These are phyloP conservation scores for Endotricha flammealis DNA, from an alignment of 2,888 invertebrate species.

Conservation along the genomic window DNA sequence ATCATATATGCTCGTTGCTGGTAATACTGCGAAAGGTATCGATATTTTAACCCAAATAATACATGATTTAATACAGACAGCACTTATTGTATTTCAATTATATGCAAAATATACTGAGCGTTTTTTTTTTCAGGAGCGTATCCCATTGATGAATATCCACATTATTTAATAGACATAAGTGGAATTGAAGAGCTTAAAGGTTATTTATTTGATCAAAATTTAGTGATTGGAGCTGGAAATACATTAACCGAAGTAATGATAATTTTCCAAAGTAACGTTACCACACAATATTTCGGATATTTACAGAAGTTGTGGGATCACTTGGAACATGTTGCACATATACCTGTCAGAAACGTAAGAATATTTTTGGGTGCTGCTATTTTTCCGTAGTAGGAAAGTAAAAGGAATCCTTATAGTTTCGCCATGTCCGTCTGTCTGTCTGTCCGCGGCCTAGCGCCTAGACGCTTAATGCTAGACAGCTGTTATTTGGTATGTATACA, in stretches of 20 bases:
- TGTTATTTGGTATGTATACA: too few relatives aligned
- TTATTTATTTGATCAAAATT: conserved; percentile 42
- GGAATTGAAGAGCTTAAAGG: conserved; percentile 75
- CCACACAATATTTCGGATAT: conserved; percentile 71
- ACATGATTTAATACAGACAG: background rate
- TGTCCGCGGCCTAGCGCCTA: too few relatives aligned
- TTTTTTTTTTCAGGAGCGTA: conserved; percentile 51
- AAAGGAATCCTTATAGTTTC: too few relatives aligned
- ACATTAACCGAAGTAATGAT: conserved; percentile 72
- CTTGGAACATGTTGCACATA: conserved; percentile 81
- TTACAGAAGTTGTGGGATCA: conserved; percentile 78
- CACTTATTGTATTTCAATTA: background rate
- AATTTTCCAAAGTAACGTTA: conserved; percentile 42
- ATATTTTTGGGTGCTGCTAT: too few relatives aligned
- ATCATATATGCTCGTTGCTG: conserved; percentile 82
- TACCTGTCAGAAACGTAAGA: conserved; percentile 83
- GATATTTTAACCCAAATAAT: too few relatives aligned
- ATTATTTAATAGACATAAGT: conserved; percentile 80
- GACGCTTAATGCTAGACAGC: too few relatives aligned
- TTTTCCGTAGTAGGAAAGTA: too few relatives aligned
- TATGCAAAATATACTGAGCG: background rate
- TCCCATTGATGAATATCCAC: conserved; percentile 44
- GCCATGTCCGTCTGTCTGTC: too few relatives aligned
- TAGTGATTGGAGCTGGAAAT: conserved; percentile 76
- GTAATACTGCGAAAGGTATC: conserved; percentile 88